Base-by-base conservation (phyloP, 2,888 invertebrate genomes). In the Nemapogon koenigi region DNA sequence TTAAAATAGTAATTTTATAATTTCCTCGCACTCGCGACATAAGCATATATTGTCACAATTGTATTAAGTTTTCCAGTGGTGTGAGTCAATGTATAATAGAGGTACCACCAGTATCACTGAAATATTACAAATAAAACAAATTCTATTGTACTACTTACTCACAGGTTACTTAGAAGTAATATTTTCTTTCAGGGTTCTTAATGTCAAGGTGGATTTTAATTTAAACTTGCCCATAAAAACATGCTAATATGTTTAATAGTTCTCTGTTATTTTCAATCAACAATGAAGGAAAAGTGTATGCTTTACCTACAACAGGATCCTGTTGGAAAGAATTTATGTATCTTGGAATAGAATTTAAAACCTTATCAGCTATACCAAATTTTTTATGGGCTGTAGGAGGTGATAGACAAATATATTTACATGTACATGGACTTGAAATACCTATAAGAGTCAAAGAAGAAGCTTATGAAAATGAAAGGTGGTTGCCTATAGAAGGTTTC, bases 321-420 rank as follows among this genome's bases (percentile, higher is more conserved):
- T 88, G 89, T 70, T 94, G 94, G 93, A 82, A 90, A 55, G 92
- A 93, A 64, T 87, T 94, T 58, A 86, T 88, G 57, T 93, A 93
- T 57, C 81, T 89, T 15, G 92, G 93, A 1, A 81, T 94, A 46
- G 93, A 94, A 56, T 92, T 95, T 57, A 96, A 95, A 68, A 90
- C 91, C 55, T 75, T 95, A 36, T 90, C 93, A 2, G 89, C 93
- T 3, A 87, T 91, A 2, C 88, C 90, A 10, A 88, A 91, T 69
- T 90, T 90, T 55, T 80, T 94, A 55, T 97, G 95, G 95, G 94
- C 94, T 2, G 87, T 96, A 40, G 95, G 95, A 25, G 91, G 94
- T 7, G 94, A 96, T 62, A 87, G 95, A 44, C 95, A 95, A 70
- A 88, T 94, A 37, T 95, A 96, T 61, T 87, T 95, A 2, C 94